Evolutionary conservation across 2,888 invertebrate genomes (phyloP).

Genomic region (Tetragonisca angustula): DNA sequence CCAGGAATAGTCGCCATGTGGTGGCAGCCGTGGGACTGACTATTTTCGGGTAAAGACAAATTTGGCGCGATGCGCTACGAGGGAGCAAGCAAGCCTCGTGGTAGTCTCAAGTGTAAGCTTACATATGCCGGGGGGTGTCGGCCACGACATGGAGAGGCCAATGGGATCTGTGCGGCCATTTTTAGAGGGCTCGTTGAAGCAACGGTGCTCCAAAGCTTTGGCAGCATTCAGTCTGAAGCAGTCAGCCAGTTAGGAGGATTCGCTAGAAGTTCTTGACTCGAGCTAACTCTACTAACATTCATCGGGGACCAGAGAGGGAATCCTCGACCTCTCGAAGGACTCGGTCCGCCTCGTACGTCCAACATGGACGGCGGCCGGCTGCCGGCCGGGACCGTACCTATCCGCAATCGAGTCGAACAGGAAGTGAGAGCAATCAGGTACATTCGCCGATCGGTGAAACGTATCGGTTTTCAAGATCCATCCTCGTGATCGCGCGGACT

Average conservation of each 20-base stretch:
- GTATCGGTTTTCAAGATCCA: constrained; percentile 25
- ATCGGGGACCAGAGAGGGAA: constrained; percentile 14
- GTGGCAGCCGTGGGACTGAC: constrained; percentile 82
- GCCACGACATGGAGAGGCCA: constrained; percentile 79
- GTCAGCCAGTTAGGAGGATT: constrained; percentile 74
- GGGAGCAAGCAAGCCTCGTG: constrained; percentile 65
- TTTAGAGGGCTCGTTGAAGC: constrained; percentile 82
- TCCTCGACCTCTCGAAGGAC: constrained; percentile 40
- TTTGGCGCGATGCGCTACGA: constrained; percentile 87
- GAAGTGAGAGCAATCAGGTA: constrained; percentile 44
- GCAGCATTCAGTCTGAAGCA: constrained; percentile 81
- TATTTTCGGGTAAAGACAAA: constrained; percentile 93
- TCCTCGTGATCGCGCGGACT: not conserved
- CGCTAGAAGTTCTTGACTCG: constrained; percentile 31
- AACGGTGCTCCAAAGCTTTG: constrained; percentile 69
- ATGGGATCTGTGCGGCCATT: constrained; percentile 83
- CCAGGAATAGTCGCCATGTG: constrained; percentile 83
- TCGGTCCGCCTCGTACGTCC: constrained; percentile 1
- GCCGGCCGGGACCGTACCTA: not conserved
- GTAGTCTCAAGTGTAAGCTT: constrained; percentile 83
- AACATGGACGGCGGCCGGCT: constrained; percentile 3
- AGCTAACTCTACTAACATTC: constrained; percentile 24
- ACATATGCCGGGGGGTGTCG: constrained; percentile 76
- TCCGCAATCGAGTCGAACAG: constrained; percentile 9
- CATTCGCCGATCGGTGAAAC: constrained; percentile 20